Conservation (phyloP, 2,888 invertebrate species). For the Gryllus longicercus region DNA sequence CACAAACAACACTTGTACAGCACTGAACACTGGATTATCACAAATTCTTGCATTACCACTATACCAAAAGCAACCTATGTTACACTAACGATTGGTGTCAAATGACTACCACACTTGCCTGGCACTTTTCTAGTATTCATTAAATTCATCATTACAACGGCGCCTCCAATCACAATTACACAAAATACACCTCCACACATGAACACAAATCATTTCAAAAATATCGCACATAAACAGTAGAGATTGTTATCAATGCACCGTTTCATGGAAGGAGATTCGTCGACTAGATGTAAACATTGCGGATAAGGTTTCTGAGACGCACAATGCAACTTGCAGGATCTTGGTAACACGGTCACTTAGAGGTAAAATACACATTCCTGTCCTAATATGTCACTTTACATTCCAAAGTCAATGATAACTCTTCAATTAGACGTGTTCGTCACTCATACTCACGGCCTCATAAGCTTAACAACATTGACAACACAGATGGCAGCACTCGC, state of each 20-base stretch:
- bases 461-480: slow-evolving; percentile 73
- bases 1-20: too few species aligned
- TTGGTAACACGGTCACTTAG: too few species aligned
- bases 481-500: slow-evolving; percentile 72
- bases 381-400: slow-evolving; percentile 20
- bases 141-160: neutral
- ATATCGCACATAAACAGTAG: slow-evolving; percentile 26
- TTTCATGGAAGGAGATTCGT: slow-evolving; percentile 34
- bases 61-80: too few species aligned
- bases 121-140: neutral
- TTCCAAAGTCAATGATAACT: slow-evolving; percentile 31
- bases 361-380: too few species aligned
- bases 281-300: slow-evolving; percentile 38
- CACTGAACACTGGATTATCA: too few species aligned
- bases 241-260: slow-evolving; percentile 33
- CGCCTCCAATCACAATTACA: neutral
- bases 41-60: too few species aligned
- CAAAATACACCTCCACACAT: neutral
- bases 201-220: slow-evolving; percentile 18
- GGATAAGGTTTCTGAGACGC: neutral
- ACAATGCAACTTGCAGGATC: neutral
- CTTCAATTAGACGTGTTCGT: slow-evolving; percentile 32
- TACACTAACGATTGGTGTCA: neutral
- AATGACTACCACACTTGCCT: slow-evolving; percentile 18
- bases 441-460: slow-evolving; percentile 49